Evolutionary conservation across 2,113 vertebrate genomes (phyloP).

Genomic region (Petrocephalus microphthalmus): DNA sequence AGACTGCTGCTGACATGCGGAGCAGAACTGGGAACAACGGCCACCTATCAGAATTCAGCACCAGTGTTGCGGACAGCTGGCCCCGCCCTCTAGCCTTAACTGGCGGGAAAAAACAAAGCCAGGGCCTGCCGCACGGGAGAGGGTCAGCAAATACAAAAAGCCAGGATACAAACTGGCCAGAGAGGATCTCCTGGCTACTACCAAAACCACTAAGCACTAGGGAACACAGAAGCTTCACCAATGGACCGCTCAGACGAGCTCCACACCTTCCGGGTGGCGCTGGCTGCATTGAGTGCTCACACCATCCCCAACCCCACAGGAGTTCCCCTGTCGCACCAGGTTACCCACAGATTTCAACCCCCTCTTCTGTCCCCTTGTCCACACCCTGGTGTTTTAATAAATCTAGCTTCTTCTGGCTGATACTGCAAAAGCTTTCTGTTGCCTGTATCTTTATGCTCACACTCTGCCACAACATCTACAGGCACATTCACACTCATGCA

Average conservation of each 20-base stretch:
- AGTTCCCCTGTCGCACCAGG: neutral
- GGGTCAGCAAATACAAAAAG: neutral
- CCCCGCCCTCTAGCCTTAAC: too few relatives aligned
- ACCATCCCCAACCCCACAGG: too few relatives aligned
- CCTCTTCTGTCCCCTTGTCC: neutral
- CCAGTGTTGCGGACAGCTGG: too few relatives aligned
- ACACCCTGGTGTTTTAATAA: neutral
- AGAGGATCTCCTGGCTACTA: neutral
- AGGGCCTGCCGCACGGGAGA: neutral
- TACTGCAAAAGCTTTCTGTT: neutral
- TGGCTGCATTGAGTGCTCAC: neutral
- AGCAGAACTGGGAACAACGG: neutral
- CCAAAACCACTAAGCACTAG: neutral
- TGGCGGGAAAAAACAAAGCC: neutral
- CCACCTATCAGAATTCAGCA: too few relatives aligned
- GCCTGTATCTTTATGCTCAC: neutral
- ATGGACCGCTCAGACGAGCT: neutral
- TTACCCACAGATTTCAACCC: neutral
- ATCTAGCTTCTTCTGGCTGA: neutral
- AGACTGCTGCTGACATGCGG: neutral
- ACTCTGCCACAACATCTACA: neutral
- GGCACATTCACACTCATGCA: neutral
- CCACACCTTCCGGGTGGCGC: neutral
- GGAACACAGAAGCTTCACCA: neutral
- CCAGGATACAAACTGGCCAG: neutral